Percentiles rank a stretch among this genome's conserved stretches.
Evolutionary conservation across 2,113 vertebrate genomes (phyloP).

Genomic region (Aythya baeri): DNA sequence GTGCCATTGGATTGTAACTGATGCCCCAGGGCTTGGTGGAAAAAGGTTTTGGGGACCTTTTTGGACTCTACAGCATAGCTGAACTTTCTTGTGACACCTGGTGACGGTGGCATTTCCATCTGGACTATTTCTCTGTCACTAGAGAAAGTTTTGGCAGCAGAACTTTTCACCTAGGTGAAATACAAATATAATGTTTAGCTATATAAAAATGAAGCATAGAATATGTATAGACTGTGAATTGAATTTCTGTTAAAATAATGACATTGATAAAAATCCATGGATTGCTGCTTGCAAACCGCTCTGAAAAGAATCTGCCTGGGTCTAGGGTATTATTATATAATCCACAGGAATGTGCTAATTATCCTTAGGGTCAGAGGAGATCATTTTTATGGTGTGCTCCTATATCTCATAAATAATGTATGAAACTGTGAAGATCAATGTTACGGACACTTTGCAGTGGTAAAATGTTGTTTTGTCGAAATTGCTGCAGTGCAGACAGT

Average conservation of each 20-base stretch:
- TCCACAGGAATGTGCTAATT: not conserved
- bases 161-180: not conserved
- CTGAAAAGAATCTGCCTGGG: not conserved
- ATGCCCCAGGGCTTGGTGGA: not conserved
- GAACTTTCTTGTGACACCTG: not conserved
- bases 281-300: not conserved
- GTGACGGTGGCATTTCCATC: not conserved
- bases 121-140: not conserved
- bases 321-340: not conserved
- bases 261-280: not conserved
- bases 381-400: not conserved
- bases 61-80: not conserved
- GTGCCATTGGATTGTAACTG: not conserved
- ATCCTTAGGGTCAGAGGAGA: not conserved
- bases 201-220: not conserved
- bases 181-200: not conserved
- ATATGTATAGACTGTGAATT: not conserved
- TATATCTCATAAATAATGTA: not conserved
- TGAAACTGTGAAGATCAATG: not conserved
- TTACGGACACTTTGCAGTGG: too few species aligned
- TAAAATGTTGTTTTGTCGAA: not conserved
- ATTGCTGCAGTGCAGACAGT: not conserved
- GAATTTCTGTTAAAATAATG: not conserved
- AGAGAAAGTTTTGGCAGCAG: not conserved
- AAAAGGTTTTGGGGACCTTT: not conserved